Base-by-base conservation (phyloP, 1,140 invertebrate genomes). In the Zaprionus vittiger region DNA sequence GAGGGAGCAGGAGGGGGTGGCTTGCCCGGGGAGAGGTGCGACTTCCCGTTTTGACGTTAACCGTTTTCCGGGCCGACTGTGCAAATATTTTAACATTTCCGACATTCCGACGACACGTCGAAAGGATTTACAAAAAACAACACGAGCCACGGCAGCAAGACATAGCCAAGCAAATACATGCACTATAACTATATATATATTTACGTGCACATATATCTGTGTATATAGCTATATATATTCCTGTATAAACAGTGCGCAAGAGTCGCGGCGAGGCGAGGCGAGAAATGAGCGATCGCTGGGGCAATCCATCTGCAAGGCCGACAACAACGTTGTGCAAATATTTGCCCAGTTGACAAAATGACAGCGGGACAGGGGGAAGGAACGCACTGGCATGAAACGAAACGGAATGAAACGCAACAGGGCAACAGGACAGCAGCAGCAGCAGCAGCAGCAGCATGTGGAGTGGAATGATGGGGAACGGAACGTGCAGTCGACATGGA, bases 31-130 rank as follows among this genome's bases (percentile, higher is more conserved):
- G 15, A 12, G 4, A 20, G 61, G 49, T 65, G 65, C 47, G 44
- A 68, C 63, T 73, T 73, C 64, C 65, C 65, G 71, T 57, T 65
- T 63, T 57, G 59, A 54, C 34, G 64, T 61, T 74, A 68, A 62
- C 72, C 56, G 59, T 63, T 74, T 70, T 38, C 28, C 65, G 62
- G 70, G 66, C 55, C 79, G 76, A 78, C 68, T 73, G 79, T 77
- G 81, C 85, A 90, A 90, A 90, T 90, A 90, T 90, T 90, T 90
- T 75, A 77, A 82, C 85, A 78, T 60, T 67, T 90, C 68, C 73
- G 73, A 76, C 76, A 82, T 80, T 82, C 73, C 54, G 79, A 82
- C 68, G 81, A 90, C 85, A 90, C 85, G 85, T 89, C 65, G 85
- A 90, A 89, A 74, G 85, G 85, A 89, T 89, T 89, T 89, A 64